These are phyloP conservation scores for Furcula furcula DNA, from an alignment of 2,888 invertebrate genomes.

Conservation along the genomic window DNA sequence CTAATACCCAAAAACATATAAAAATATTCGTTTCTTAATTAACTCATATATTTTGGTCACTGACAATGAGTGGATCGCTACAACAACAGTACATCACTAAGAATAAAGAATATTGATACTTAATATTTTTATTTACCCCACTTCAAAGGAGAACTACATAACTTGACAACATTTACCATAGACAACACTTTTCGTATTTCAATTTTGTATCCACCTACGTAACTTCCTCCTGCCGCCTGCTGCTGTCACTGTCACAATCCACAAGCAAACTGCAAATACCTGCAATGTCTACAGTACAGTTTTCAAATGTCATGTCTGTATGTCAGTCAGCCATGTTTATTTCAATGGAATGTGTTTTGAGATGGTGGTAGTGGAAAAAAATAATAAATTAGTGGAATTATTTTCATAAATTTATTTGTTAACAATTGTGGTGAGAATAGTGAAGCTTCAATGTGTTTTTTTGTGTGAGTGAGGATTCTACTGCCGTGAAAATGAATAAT, in stretches of 20 bases:
- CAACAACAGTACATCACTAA: too few relatives aligned
- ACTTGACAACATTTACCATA: constrained; percentile 34
- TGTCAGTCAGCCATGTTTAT: constrained; percentile 79
- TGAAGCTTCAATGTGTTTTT: constrained; percentile 74
- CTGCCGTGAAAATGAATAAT: constrained; percentile 81
- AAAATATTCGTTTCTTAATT: constrained; percentile 63
- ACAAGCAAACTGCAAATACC: constrained; percentile 1
- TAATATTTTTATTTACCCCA: constrained; percentile 5
- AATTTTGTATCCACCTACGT: constrained; percentile 12
- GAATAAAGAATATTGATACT: neutral
- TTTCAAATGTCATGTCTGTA: constrained; percentile 43
- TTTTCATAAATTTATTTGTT: constrained; percentile 44
- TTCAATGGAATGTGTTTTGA: constrained; percentile 69
- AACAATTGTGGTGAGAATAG: constrained; percentile 53
- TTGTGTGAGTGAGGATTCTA: constrained; percentile 69
- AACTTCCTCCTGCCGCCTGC: constrained; percentile 26
- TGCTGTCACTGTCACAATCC: too few relatives aligned
- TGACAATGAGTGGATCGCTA: too few relatives aligned
- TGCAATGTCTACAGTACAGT: constrained; percentile 31
- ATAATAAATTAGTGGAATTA: constrained; percentile 54
- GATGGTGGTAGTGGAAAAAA: constrained; percentile 74
- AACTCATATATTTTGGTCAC: constrained; percentile 4
- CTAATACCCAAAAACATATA: constrained; percentile 55
- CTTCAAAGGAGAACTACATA: constrained; percentile 1
- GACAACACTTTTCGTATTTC: constrained; percentile 22